Percentiles rank a stretch among this genome's conserved stretches.
phyloP scores from a whole-genome alignment of 1,140 invertebrate genomes.

The Nixonia krombeini region DNA sequence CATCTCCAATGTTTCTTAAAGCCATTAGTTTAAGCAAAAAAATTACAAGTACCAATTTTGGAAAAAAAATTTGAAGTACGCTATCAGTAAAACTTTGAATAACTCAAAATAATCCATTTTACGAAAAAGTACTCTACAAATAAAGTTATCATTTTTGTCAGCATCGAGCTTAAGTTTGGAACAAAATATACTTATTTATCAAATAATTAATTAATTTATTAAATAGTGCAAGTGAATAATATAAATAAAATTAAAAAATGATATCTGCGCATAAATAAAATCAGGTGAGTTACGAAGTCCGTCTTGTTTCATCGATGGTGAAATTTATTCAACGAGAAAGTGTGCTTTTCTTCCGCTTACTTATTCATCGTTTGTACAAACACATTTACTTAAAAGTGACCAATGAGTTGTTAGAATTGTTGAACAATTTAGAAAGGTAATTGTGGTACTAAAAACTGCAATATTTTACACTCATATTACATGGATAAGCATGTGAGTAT shows the following conservation, averaged over 20 bases:
- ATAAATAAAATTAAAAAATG: slow-evolving; percentile 34
- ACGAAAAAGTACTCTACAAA: too few species aligned
- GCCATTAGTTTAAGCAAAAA: too few species aligned
- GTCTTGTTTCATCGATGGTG: slow-evolving; percentile 67
- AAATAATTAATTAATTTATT: background rate
- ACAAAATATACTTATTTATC: too few species aligned
- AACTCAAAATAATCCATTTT: too few species aligned
- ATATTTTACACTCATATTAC: slow-evolving; percentile 15
- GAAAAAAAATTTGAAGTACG: too few species aligned
- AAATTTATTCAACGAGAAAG: slow-evolving; percentile 70
- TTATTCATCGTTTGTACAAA: slow-evolving; percentile 62
- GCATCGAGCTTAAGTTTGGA: too few species aligned
- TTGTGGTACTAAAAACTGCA: slow-evolving; percentile 26
- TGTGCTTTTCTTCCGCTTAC: slow-evolving; percentile 70
- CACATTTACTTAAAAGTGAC: slow-evolving; percentile 48
- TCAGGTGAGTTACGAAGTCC: slow-evolving; percentile 56
- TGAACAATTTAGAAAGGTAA: slow-evolving; percentile 41
- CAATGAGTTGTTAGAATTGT: slow-evolving; percentile 43
- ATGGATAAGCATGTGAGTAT: slow-evolving; percentile 23
- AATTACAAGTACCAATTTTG: too few species aligned
- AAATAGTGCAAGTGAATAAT: slow-evolving; percentile 21
- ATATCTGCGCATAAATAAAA: slow-evolving; percentile 36
- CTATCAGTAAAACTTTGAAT: too few species aligned
- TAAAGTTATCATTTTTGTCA: too few species aligned
- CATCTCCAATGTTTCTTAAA: too few species aligned